Base-by-base conservation (phyloP, 2,113 vertebrate genomes). In the Nerophis ophidion region DNA sequence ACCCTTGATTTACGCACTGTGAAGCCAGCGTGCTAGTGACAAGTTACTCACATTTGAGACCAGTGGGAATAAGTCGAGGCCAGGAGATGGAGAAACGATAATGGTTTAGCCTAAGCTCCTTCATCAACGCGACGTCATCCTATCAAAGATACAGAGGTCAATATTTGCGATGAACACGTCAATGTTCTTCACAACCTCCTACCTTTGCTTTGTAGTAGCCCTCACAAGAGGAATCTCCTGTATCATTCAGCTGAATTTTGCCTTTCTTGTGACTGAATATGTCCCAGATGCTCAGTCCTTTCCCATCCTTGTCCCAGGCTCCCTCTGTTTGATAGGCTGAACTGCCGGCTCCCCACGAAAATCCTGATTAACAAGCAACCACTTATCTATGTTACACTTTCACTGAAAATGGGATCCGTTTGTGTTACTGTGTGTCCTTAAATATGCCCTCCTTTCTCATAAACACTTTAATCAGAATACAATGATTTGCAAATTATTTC, bases 261-360 rank as follows among this genome's bases (percentile, higher is more conserved):
- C 92, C 93, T 58, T 88, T 91, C 33, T 83, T 84, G 68, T 95
- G 95, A 3, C 91, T 91, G 71, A 98, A 97, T 72, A 75, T 84
- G 0, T 97, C 94, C 94, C 96, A 98, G 79, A 97, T 95, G 75
- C 94, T 98, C 11, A 92, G 85, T 60, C 93, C 95, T 91, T 97
- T 97, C 61, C 95, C 93, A 49, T 96, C 94, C 76, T 89, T 89
- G 86, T 98, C 91, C 95, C 95, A 98, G 60, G 93, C 93, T 47
- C 95, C 95, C 86, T 98, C 94, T 0, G 93, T 96, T 84, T 97
- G 95, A 88, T 95, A 96, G 54, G 96, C 94, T 13, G 96, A 97
- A 63, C 94, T 91, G 78, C 95, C 95, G 65, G 91, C 91, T 1
- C 94, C 95, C 95, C 95, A 97, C 42, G 92, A 89, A 90, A 98